Evolutionary conservation across 2,888 invertebrate species (phyloP).

Genomic region (Antheraea yamamai): DNA sequence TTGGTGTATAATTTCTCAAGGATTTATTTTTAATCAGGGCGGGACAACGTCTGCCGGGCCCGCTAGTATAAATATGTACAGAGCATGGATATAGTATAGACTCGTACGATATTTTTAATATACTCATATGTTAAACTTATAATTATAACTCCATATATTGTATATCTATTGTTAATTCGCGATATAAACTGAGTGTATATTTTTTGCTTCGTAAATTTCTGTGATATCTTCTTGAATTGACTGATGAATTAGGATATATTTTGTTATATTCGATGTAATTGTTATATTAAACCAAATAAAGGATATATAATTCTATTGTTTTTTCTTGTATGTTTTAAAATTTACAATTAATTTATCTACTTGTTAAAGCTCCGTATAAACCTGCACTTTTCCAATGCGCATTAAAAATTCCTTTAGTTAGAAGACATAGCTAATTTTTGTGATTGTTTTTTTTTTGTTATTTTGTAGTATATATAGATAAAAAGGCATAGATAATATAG

Average conservation of each 20-base stretch:
- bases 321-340: background rate
- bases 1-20: too few relatives aligned
- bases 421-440: too few relatives aligned
- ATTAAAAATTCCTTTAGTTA: background rate
- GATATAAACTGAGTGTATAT: constrained; percentile 16
- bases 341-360: too few relatives aligned
- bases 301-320: constrained; percentile 2
- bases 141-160: background rate
- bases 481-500: too few relatives aligned
- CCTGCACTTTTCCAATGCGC: too few relatives aligned
- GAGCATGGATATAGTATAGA: background rate
- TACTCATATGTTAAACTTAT: background rate
- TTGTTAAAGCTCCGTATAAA: too few relatives aligned
- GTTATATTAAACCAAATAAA: constrained; percentile 24
- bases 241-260: constrained; percentile 61
- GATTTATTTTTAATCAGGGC: too few relatives aligned
- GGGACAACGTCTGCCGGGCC: too few relatives aligned
- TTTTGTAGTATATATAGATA: too few relatives aligned
- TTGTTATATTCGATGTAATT: constrained; percentile 47
- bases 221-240: constrained; percentile 69
- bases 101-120: background rate
- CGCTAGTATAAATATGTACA: background rate
- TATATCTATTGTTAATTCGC: background rate
- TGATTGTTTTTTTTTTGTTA: too few relatives aligned
- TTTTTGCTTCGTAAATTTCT: constrained; percentile 46